Conservation (phyloP, 2,113 vertebrate species). For the Poeciliopsis prolifica region DNA sequence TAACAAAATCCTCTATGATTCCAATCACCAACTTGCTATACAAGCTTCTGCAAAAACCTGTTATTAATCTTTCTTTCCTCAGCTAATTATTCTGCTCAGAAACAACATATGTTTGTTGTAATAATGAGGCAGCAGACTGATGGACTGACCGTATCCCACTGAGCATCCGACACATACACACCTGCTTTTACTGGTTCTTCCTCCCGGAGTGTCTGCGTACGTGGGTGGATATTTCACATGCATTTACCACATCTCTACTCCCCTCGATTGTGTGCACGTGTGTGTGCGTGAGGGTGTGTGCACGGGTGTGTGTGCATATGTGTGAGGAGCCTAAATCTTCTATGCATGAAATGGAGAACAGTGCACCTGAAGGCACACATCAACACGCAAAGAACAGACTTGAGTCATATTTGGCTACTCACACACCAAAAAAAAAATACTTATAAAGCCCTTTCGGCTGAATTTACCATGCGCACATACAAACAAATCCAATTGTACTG, state of each 20-base stretch:
- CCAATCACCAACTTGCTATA: not conserved
- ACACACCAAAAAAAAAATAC: constrained; percentile 25
- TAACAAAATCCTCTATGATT: not conserved
- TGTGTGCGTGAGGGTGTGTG: too few species aligned
- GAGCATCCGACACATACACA: constrained; percentile 44
- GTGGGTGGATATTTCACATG: constrained; percentile 67
- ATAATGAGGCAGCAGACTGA: constrained; percentile 65
- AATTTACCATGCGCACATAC: constrained; percentile 1
- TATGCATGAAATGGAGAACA: constrained; percentile 72
- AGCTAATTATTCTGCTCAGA: constrained; percentile 38
- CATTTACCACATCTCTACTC: constrained; percentile 45
- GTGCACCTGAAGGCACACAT: constrained; percentile 71
- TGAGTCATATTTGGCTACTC: constrained; percentile 67
- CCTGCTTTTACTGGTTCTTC: constrained; percentile 43
- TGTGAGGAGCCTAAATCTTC: constrained; percentile 50
- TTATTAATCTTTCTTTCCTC: constrained; percentile 12
- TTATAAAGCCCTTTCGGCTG: not conserved
- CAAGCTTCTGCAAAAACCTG: not conserved
- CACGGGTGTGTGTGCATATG: not conserved
- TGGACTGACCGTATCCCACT: constrained; percentile 1
- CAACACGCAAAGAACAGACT: constrained; percentile 66
- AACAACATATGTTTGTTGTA: constrained; percentile 55
- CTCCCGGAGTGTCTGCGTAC: constrained; percentile 35
- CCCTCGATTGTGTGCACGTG: constrained; percentile 10
- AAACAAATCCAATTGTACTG: constrained; percentile 26